These are phyloP conservation scores for Nomada goodeniana DNA, from an alignment of 2,888 invertebrate species.

Conservation along the genomic window DNA sequence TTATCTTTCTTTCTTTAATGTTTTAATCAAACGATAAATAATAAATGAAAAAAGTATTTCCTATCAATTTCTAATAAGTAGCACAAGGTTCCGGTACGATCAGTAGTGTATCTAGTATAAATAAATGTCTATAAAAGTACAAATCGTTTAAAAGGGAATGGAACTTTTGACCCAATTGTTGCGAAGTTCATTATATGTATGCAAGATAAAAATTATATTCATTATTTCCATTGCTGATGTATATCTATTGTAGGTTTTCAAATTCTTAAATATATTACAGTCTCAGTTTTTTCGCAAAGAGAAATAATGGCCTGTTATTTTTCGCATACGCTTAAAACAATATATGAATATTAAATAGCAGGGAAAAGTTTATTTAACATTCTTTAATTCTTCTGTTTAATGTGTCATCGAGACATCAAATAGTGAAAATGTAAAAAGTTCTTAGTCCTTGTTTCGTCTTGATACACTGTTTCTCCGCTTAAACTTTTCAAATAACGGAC, in stretches of 20 bases:
- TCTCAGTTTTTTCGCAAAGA: not conserved
- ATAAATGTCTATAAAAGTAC: constrained; percentile 2
- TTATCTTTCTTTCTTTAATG: not conserved
- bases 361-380: not conserved
- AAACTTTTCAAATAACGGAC: not conserved
- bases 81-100: constrained; percentile 60
- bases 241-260: not conserved
- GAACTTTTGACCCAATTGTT: constrained; percentile 50
- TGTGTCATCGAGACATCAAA: not conserved
- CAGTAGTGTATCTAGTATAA: constrained; percentile 52
- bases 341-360: not conserved
- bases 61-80: constrained; percentile 53
- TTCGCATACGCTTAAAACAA: not conserved
- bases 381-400: not conserved
- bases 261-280: not conserved
- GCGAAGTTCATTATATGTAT: not conserved
- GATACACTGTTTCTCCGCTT: not conserved
- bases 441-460: not conserved
- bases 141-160: constrained; percentile 25
- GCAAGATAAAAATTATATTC: not conserved
- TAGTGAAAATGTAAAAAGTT: not conserved
- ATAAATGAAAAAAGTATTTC: constrained; percentile 9
- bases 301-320: not conserved
- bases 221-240: not conserved
- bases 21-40: not conserved